Evolutionary conservation across 1,140 invertebrate genomes (phyloP), one percentile per base, ranked within the genome.

Genomic region (Campoletis sonorensis): DNA sequence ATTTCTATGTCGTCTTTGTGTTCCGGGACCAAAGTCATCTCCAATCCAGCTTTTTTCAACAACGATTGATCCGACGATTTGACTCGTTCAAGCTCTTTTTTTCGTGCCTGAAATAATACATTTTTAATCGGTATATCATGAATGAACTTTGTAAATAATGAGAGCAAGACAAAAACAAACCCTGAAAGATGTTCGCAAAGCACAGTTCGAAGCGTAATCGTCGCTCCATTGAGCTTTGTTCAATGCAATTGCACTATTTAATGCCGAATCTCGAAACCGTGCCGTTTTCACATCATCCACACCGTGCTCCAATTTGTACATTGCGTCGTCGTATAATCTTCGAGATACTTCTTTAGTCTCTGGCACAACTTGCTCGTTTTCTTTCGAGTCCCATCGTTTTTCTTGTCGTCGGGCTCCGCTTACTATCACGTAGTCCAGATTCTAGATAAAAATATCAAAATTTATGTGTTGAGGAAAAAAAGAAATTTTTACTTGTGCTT

Each of bases 401-500:
- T 99, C 99, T 92, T 99, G 99, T 18, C 99, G 92, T 86, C 98
- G 93, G 4, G 98, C 98, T 13, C 99, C 99, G 85, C 95, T 97
- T 0, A 99, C 94, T 79, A 99, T 97, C 3, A 97, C 95, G 94
- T 99, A 99, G 90, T 99, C 98, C 86, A 99, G 93, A 93, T 99
- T 99, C 97, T 98, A 88, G 80, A 93, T 92, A 21, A 10, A 51
- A 33, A 33, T n/a, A n/a, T n/a, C n/a, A n/a, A n/a, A n/a, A n/a
- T n/a, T 33, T 33, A 33, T 33, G 7, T 33, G 2, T 33, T 33
- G 30, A 33, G 7, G 30, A 33, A 7, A 33, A 33, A 33, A 33
- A 33, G 30, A 33, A 33, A 7, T 33, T 33, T 33, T 33, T 33
- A 7, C 30, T 33, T 33, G 7, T 33, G 7, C 30, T 7, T 2